Base-by-base conservation (phyloP, 2,888 invertebrate species). In the Lithophane ornitopus region DNA sequence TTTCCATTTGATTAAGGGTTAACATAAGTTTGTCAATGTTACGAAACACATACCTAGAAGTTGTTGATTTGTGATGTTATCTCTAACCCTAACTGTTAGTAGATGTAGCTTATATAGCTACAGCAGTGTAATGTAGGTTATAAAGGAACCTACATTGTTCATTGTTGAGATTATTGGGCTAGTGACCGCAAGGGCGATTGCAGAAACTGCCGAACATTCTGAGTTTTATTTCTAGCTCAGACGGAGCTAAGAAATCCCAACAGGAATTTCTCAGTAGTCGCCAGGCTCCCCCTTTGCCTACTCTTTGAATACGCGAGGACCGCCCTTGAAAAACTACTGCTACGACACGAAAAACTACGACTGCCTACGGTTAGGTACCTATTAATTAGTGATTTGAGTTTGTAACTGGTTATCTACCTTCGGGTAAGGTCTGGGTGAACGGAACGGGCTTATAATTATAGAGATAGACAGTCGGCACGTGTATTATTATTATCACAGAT, bases 401-500 rank as follows among this genome's bases (percentile, higher is more conserved):
- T 54, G 1, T 54, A n/a, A 9, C 22, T 49, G 19, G 7, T 8
- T 8, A 49, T 8, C 19, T n/a, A n/a, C 54, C n/a, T 54, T 54
- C 12, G 11, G 11, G 11, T 54, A 54, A 11, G n/a, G 54, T n/a
- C 54, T 22, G 52, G 52, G 11, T 4, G 19, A 49, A 19, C 49
- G 49, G 12, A n/a, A n/a, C 12, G 4, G n/a, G 54, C n/a, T 9
- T n/a, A 4, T n/a, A 3, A n/a, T n/a, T 52, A 52, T 11, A 11
- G 11, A n/a, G 52, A 52, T 52, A 54, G n/a, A 4, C 11, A 54
- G 11, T 19, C 49, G 11, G n/a, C 54, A 63, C 26, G 73, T 56
- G 56, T 46, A 8, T 58, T 26, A 39, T 39, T 28, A 71, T 62
- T n/a, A n/a, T n/a, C 14, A 66, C 28, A 49, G 76, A 74, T 76